Percentiles rank a stretch among this genome's conserved stretches.
Evolutionary conservation across 2,113 vertebrate genomes (phyloP).

Genomic region (Colossoma macropomum): DNA sequence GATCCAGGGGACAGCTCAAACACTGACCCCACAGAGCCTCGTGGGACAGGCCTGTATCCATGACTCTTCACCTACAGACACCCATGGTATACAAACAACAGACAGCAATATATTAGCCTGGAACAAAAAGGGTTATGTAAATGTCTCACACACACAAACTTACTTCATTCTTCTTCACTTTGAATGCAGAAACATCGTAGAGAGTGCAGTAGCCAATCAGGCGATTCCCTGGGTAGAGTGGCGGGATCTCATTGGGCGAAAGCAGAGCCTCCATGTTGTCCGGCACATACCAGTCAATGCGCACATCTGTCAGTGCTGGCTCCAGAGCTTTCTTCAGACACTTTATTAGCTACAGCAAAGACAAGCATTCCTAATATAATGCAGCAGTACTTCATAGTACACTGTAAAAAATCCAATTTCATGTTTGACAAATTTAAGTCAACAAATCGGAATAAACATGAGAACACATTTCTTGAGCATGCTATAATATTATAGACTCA

Average conservation of each 20-base stretch:
- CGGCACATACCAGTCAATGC: constrained; percentile 96
- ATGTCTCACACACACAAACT: background rate
- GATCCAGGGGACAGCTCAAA: constrained; percentile 77
- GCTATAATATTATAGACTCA: no score
- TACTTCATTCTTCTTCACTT: constrained; percentile 73
- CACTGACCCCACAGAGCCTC: constrained; percentile 75
- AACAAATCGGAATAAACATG: no score
- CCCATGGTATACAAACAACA: background rate
- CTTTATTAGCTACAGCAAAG: constrained; percentile 84
- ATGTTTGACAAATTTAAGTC: no score
- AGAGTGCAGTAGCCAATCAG: constrained; percentile 92
- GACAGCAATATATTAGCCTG: no score
- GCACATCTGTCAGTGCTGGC: constrained; percentile 90
- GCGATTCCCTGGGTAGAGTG: constrained; percentile 88
- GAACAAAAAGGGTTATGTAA: no score
- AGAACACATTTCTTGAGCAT: no score
- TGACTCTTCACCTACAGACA: constrained; percentile 72
- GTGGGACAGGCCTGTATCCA: constrained; percentile 62
- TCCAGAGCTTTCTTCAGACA: constrained; percentile 95
- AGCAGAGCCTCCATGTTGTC: constrained; percentile 94
- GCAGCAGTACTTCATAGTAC: background rate
- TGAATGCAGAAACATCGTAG: constrained; percentile 86
- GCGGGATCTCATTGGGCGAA: constrained; percentile 90
- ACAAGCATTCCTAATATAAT: background rate
- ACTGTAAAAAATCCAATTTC: background rate